Conservation (phyloP, 2,797 vertebrate species). For the Halcyon badia region DNA sequence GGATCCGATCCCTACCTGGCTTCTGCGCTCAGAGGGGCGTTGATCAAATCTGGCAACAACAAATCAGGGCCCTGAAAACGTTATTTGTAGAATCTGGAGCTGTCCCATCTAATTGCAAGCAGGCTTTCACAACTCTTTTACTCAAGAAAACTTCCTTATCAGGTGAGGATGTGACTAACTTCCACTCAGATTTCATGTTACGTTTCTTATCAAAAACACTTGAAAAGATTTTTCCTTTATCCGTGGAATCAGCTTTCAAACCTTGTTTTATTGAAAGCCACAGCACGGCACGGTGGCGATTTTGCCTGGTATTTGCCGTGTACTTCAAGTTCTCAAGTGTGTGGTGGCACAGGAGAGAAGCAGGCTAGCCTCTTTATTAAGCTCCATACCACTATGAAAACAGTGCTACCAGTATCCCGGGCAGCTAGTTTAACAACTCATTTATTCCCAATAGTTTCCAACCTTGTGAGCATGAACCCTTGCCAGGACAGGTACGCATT, state of each 20-base stretch:
- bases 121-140: slow-evolving; percentile 67
- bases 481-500: background rate
- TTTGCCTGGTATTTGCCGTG: background rate
- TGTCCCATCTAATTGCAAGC: slow-evolving; percentile 62
- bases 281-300: background rate
- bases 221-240: slow-evolving; percentile 16
- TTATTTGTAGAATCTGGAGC: slow-evolving; percentile 45
- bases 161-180: slow-evolving; percentile 69
- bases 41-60: slow-evolving; percentile 55
- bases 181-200: slow-evolving; percentile 46
- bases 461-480: background rate
- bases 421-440: background rate
- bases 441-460: background rate
- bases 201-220: slow-evolving; percentile 47
- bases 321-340: background rate
- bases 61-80: slow-evolving; percentile 54
- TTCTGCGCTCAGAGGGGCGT: slow-evolving; percentile 41
- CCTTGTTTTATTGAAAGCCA: background rate
- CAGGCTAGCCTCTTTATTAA: background rate
- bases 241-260: background rate
- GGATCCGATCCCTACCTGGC: slow-evolving; percentile 57
- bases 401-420: background rate
- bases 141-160: slow-evolving; percentile 65
- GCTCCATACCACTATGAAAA: background rate
- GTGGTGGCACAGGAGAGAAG: background rate